These are phyloP conservation scores for Montipora cactus DNA, from an alignment of 64 coral and sea anemone genomes.

Conservation along the genomic window DNA sequence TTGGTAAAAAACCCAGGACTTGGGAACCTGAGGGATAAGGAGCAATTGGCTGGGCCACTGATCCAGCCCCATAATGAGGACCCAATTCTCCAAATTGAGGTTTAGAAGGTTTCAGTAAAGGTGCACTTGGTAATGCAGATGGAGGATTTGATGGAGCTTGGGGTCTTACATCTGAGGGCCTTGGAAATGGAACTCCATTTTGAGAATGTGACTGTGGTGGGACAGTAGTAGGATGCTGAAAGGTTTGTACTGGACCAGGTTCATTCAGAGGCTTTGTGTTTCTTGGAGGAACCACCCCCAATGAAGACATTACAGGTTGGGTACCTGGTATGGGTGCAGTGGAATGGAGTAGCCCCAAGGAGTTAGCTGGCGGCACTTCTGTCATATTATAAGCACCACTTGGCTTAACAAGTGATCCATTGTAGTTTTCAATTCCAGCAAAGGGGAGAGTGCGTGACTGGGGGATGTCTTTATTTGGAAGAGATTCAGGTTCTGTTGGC, in stretches of 20 bases:
- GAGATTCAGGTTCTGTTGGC: background rate
- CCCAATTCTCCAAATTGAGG: background rate
- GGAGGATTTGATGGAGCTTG: background rate
- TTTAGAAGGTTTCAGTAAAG: background rate
- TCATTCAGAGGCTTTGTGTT: background rate
- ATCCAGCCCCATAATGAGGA: background rate
- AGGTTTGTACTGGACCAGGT: background rate
- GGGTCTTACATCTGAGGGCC: background rate
- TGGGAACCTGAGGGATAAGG: background rate
- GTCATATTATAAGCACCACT: background rate
- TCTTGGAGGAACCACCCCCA: background rate
- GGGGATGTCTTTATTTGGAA: background rate
- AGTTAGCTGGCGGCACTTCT: background rate
- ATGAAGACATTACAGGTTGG: background rate
- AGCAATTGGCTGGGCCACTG: background rate
- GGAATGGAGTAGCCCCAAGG: background rate
- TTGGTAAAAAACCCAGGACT: background rate
- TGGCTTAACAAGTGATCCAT: conserved; percentile 1
- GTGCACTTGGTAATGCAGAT: background rate
- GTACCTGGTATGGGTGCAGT: background rate
- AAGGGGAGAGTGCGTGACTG: background rate
- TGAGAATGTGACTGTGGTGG: background rate
- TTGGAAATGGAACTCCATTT: background rate
- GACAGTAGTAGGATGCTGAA: background rate
- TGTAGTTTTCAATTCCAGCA: background rate